Evolutionary conservation across 2,888 invertebrate genomes (phyloP).

Genomic region (Junonia oenone): DNA sequence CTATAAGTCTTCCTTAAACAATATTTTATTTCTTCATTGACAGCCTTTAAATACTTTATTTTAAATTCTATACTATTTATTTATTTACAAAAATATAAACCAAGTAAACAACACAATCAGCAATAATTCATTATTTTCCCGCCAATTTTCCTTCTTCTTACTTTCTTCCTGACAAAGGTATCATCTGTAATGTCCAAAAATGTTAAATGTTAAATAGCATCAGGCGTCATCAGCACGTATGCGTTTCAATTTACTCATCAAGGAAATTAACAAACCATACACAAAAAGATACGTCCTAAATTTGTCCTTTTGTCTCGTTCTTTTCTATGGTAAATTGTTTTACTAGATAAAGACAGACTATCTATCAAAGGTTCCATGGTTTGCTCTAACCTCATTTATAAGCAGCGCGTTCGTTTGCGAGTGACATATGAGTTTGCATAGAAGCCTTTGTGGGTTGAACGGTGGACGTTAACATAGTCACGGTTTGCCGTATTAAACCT

Average conservation of each 20-base stretch:
- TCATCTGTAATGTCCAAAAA: no score
- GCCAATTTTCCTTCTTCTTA: no score
- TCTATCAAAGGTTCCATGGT: not conserved
- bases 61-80: no score
- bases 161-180: no score
- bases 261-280: not conserved
- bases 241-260: not conserved
- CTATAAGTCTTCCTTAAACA: no score
- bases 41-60: no score
- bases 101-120: no score
- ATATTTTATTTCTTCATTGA: no score
- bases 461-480: not conserved
- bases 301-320: not conserved
- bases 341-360: not conserved
- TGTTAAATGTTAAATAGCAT: no score
- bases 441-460: not conserved
- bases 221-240: no score
- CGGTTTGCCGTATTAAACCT: not conserved
- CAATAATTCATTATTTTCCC: no score
- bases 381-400: conserved; percentile 1
- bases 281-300: not conserved
- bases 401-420: not conserved
- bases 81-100: no score
- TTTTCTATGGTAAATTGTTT: not conserved
- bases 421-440: conserved; percentile 3